phyloP scores from a whole-genome alignment of 2,797 vertebrate species.

The Acrossocheilus fasciatus region DNA sequence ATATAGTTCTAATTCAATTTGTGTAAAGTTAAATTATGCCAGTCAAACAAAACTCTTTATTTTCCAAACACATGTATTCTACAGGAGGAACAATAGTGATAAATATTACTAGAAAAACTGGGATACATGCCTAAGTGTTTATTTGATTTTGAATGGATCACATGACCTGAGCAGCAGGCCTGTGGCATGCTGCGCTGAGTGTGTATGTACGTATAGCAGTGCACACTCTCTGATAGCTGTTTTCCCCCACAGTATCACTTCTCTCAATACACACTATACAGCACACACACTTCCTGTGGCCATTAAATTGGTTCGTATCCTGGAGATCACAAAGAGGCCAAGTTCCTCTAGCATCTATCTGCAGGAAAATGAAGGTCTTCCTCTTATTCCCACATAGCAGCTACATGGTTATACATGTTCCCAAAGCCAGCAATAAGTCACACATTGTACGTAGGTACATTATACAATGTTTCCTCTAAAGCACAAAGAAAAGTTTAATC shows the following conservation, averaged over 20 bases:
- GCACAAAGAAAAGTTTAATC: not conserved
- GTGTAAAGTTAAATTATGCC: not conserved
- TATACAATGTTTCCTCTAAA: not conserved
- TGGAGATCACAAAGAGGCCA: slow-evolving; percentile 15
- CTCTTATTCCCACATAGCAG: slow-evolving; percentile 22
- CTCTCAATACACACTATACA: not conserved
- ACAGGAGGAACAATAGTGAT: not conserved
- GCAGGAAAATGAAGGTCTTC: slow-evolving; percentile 38
- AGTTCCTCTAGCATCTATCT: slow-evolving; percentile 51
- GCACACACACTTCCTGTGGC: slow-evolving; percentile 45
- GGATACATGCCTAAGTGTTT: not conserved
- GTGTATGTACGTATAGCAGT: not conserved
- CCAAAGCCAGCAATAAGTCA: not conserved
- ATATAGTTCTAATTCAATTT: not conserved
- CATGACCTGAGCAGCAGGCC: not conserved
- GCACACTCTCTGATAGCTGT: not conserved
- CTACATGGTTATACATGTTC: not conserved
- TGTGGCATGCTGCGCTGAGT: not conserved
- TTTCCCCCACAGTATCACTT: not conserved
- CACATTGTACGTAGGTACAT: not conserved
- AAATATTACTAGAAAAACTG: not conserved
- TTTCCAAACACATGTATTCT: not conserved
- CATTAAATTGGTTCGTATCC: not conserved
- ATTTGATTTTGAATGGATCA: not conserved
- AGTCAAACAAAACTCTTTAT: not conserved